phyloP scores from a whole-genome alignment of 2,797 vertebrate genomes.

The Linurgus olivaceus region DNA sequence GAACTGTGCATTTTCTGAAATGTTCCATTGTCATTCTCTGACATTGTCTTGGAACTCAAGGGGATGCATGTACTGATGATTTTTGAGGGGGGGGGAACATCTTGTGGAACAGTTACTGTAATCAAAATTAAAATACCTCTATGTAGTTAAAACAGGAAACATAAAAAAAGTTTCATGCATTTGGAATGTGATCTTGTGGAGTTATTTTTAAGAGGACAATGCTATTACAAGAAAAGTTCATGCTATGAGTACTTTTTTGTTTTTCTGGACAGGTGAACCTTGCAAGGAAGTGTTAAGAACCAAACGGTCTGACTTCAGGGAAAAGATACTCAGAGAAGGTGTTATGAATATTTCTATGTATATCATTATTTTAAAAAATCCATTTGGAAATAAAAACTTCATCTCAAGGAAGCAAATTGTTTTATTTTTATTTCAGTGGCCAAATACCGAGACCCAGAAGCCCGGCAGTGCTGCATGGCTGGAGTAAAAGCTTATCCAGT shows the following conservation, averaged over 20 bases:
- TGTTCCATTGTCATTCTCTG: accelerated
- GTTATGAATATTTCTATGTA: neutral
- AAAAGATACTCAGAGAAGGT: conserved; percentile 66
- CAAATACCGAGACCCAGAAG: neutral
- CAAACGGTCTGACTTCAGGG: conserved; percentile 64
- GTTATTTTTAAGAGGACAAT: neutral
- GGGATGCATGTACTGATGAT: neutral
- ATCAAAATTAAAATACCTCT: neutral
- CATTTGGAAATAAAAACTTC: neutral
- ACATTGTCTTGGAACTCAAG: neutral
- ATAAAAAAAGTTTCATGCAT: neutral
- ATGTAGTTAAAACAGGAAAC: neutral
- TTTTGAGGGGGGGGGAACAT: neutral
- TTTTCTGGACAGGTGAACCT: conserved; percentile 67
- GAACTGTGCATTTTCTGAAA: neutral
- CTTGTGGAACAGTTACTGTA: neutral
- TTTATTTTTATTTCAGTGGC: conserved; percentile 58
- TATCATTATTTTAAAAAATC: neutral
- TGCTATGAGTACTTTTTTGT: neutral
- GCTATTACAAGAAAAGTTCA: neutral
- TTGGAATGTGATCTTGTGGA: neutral
- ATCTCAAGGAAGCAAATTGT: neutral
- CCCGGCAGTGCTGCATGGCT: conserved; percentile 71
- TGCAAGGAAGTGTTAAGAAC: conserved; percentile 79
- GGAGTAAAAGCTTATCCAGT: conserved; percentile 68